A percentile compares a stretch with the other conserved stretches of the same genome.
phyloP scores from a whole-genome alignment of 2,797 vertebrate genomes.

The Falco cherrug region DNA sequence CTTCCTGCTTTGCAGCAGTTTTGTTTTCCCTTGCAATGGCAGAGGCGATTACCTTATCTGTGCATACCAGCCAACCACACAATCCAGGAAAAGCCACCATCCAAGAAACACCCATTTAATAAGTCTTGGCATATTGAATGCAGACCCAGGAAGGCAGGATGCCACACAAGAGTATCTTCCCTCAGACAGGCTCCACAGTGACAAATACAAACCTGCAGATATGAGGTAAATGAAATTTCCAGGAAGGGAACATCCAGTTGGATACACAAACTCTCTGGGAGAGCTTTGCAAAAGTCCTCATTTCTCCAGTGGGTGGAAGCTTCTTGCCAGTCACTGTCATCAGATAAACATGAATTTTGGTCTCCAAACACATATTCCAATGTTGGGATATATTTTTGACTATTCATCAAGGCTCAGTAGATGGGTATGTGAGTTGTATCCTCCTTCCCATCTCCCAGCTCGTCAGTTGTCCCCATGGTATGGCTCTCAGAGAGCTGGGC shows the following conservation, averaged over 20 bases:
- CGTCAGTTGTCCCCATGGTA: not conserved
- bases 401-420: not conserved
- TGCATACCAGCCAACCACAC: slow-evolving; percentile 22
- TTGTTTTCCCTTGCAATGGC: slow-evolving; percentile 28
- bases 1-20: slow-evolving; percentile 23
- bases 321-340: not conserved
- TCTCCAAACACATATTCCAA: not conserved
- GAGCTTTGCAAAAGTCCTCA: not conserved
- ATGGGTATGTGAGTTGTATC: not conserved
- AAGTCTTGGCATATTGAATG: slow-evolving; percentile 2
- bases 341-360: not conserved
- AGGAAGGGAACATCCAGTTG: not conserved
- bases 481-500: not conserved
- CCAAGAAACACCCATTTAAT: slow-evolving; percentile 48
- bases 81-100: slow-evolving; percentile 34
- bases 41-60: slow-evolving; percentile 54
- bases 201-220: slow-evolving; percentile 14
- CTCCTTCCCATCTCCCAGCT: not conserved
- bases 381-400: not conserved
- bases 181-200: not conserved
- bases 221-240: not conserved
- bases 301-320: not conserved
- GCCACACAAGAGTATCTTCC: not conserved
- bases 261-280: not conserved
- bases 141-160: not conserved